Conservation (phyloP, 1,140 invertebrate species). For the Lepidurus couesii region DNA sequence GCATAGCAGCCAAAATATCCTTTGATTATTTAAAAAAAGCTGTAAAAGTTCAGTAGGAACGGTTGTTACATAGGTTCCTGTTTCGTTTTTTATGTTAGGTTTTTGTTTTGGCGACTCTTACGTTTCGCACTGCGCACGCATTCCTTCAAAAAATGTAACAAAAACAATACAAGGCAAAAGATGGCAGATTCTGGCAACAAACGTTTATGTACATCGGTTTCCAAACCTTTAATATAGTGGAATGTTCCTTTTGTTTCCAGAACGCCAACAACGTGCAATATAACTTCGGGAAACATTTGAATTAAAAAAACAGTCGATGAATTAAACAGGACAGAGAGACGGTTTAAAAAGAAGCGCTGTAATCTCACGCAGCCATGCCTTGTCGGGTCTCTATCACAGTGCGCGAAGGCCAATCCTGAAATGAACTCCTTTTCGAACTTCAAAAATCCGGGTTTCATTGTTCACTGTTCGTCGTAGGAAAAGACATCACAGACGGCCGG, state of each 20-base stretch:
- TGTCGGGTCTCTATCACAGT: not conserved
- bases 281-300: not conserved
- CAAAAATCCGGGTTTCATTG: not conserved
- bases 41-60: not conserved
- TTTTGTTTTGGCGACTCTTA: not conserved
- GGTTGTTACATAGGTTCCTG: not conserved
- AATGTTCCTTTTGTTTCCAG: not conserved
- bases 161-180: not conserved
- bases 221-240: not conserved
- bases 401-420: not conserved
- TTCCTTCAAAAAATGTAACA: not conserved
- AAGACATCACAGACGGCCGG: not conserved
- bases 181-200: conserved; percentile 5
- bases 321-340: not conserved
- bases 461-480: not conserved
- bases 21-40: not conserved
- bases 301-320: not conserved
- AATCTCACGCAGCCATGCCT: not conserved
- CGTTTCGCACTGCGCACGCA: not conserved
- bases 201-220: conserved; percentile 4
- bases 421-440: not conserved
- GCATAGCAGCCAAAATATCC: not conserved
- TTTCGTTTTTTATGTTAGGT: conserved; percentile 12
- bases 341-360: not conserved
- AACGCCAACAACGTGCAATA: conserved; percentile 18